A percentile compares a stretch with the other conserved stretches of the same genome.
Evolutionary conservation across 2,888 invertebrate genomes (phyloP).

Genomic region (Podabrus alpinus): DNA sequence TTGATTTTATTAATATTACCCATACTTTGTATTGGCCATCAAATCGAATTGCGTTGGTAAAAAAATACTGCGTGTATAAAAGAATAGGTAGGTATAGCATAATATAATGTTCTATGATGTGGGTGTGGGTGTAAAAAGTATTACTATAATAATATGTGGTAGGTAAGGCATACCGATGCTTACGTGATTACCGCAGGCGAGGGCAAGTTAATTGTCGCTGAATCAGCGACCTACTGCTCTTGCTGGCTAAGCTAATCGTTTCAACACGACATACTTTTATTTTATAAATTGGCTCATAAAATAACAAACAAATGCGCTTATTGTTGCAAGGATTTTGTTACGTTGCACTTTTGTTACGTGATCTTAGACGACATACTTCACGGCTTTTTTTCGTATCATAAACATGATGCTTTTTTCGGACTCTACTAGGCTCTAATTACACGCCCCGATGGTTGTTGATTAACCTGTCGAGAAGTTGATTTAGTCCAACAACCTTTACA

Average conservation of each 20-base stretch:
- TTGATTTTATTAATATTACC: too few species aligned
- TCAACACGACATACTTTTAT: conserved; percentile 32
- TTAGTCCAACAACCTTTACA: neutral
- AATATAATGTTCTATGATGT: too few species aligned
- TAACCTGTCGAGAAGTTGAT: conserved; percentile 9
- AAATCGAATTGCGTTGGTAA: too few species aligned
- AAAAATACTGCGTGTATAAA: too few species aligned
- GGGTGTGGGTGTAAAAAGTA: too few species aligned
- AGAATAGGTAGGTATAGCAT: too few species aligned
- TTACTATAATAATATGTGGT: too few species aligned
- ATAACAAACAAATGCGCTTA: conserved; percentile 21
- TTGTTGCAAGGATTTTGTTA: conserved; percentile 26
- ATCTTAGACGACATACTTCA: conserved; percentile 23
- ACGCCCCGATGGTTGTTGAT: conserved; percentile 9
- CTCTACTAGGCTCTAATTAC: conserved; percentile 13
- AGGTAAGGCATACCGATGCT: conserved; percentile 5
- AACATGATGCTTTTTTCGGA: conserved; percentile 7
- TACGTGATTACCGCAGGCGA: conserved; percentile 6
- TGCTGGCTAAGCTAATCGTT: conserved; percentile 28
- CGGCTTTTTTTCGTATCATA: conserved; percentile 14
- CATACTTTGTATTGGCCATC: too few species aligned
- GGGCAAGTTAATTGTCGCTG: conserved; percentile 13
- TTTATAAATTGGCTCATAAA: conserved; percentile 29
- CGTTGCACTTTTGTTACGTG: conserved; percentile 27
- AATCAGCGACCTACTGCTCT: conserved; percentile 33